Conservation (phyloP, 2,888 invertebrate species). For the Pandemis heparana region DNA sequence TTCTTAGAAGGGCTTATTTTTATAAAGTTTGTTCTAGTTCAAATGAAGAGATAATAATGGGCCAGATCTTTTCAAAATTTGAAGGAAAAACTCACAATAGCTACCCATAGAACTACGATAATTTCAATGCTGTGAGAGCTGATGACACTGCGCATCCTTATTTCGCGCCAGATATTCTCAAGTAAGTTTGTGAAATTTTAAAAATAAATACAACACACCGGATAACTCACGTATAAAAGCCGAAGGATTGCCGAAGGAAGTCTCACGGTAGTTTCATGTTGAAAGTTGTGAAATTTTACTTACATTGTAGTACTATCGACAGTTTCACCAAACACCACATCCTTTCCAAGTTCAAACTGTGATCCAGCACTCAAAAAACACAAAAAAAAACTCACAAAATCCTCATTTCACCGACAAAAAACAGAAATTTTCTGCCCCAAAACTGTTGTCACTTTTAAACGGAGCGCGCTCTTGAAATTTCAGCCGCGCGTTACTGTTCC, state of each 20-base stretch:
- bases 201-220: no score
- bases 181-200: conserved; percentile 20
- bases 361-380: conserved; percentile 26
- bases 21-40: no score
- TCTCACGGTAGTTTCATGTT: no score
- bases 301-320: conserved; percentile 71
- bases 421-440: no score
- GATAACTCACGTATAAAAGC: no score
- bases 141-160: background rate
- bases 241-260: no score
- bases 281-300: conserved; percentile 54
- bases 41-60: no score
- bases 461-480: background rate
- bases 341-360: conserved; percentile 46
- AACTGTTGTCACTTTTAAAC: background rate
- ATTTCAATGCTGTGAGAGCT: background rate
- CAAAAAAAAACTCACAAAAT: background rate
- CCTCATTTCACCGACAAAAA: background rate
- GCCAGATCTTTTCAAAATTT: no score
- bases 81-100: no score
- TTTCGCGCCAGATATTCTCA: no score
- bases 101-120: no score
- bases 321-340: conserved; percentile 72
- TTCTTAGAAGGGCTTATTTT: no score
- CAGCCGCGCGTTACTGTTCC: background rate